phyloP scores from a whole-genome alignment of 2,113 vertebrate genomes.

The human region GRCh38 chr6:106137501-106138000 shows the following conservation, averaged over 20 bases:
- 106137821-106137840: not conserved
- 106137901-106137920: not conserved
- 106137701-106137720: not conserved
- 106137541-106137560: not conserved
- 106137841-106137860: not conserved
- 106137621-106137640: not conserved
- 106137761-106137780: not conserved
- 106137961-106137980: not conserved
- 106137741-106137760: not conserved
- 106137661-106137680: not conserved
- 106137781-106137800: not conserved
- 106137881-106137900: not conserved
- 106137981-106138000: not conserved
- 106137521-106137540: not conserved
- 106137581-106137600: not conserved
- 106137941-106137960: not conserved
- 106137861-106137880: not conserved
- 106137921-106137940: not conserved
- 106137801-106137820: not conserved
- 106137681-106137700: not conserved
- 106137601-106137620: not conserved
- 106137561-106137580: not conserved
- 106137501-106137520: not conserved
- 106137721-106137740: not conserved
- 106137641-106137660: not conserved